Evolutionary conservation across 2,888 invertebrate species (phyloP).

Genomic region (Pseudanteris insignis): DNA sequence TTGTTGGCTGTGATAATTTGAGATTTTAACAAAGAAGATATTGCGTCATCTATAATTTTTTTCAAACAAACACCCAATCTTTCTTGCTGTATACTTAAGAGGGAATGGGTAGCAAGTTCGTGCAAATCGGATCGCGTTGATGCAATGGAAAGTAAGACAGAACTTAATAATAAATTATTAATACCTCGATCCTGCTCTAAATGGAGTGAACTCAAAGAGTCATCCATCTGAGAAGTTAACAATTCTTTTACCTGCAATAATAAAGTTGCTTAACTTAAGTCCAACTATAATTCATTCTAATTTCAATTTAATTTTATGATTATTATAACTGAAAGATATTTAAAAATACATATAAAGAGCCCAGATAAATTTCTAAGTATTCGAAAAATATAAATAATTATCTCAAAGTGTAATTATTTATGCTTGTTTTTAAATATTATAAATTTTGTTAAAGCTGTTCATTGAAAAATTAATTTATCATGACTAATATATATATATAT

Average conservation of each 20-base stretch:
- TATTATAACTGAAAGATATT: too few species aligned
- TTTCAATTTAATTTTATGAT: too few species aligned
- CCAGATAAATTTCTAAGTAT: too few species aligned
- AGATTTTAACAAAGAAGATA: conserved; percentile 66
- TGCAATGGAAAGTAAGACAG: conserved; percentile 74
- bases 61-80: conserved; percentile 66
- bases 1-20: conserved; percentile 67
- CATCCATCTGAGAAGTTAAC: conserved; percentile 75
- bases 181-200: conserved; percentile 69
- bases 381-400: too few species aligned
- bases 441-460: too few species aligned
- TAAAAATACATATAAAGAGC: too few species aligned
- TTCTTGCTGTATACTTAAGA: conserved; percentile 74
- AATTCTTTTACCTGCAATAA: conserved; percentile 67
- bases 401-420: too few species aligned
- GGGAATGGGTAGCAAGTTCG: conserved; percentile 70
- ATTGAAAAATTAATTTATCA: too few species aligned
- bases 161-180: conserved; percentile 74
- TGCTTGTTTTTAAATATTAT: too few species aligned
- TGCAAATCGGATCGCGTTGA: conserved; percentile 69
- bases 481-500: too few species aligned
- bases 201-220: conserved; percentile 72
- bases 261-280: too few species aligned
- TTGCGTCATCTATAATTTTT: conserved; percentile 65
- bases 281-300: too few species aligned